Conservation (phyloP, 2,888 invertebrate genomes). For the Pycnomerus fuliginosus region DNA sequence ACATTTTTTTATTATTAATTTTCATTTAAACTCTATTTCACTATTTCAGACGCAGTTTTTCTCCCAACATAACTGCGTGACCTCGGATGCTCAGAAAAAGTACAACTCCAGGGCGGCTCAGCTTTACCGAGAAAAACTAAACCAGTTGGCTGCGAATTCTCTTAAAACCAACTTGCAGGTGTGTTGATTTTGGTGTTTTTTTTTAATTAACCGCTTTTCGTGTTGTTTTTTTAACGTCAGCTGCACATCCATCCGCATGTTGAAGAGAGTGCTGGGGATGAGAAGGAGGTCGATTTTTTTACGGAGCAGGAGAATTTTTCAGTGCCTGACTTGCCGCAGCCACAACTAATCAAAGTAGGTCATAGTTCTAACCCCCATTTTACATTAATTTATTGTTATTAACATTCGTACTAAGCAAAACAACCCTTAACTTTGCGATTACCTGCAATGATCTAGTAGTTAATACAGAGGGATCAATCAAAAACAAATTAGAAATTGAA, state of each 20-base stretch:
- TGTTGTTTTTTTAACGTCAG: conserved; percentile 51
- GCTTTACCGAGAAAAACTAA: conserved; percentile 88
- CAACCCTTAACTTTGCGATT: no score
- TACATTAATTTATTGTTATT: no score
- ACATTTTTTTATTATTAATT: no score
- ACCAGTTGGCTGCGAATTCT: conserved; percentile 79
- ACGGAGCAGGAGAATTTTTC: conserved; percentile 66
- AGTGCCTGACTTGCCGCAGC: conserved; percentile 26
- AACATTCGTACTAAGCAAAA: no score
- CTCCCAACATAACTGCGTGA: conserved; percentile 87
- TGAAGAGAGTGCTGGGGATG: conserved; percentile 58
- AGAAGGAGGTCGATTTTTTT: conserved; percentile 89
- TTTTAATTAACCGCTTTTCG: conserved; percentile 9
- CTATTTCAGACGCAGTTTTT: conserved; percentile 86
- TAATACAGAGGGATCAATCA: no score
- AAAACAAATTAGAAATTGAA: no score
- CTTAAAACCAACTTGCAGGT: conserved; percentile 90
- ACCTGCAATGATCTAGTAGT: no score
- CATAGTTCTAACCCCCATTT: no score
- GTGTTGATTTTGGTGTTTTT: conserved; percentile 30
- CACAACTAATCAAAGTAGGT: conserved; percentile 29
- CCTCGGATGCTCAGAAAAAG: conserved; percentile 93
- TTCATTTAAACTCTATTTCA: no score
- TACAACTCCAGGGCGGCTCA: conserved; percentile 95
- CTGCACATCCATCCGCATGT: conserved; percentile 68